Conservation (phyloP, 2,888 invertebrate species). For the Scaptomyza tumidula region DNA sequence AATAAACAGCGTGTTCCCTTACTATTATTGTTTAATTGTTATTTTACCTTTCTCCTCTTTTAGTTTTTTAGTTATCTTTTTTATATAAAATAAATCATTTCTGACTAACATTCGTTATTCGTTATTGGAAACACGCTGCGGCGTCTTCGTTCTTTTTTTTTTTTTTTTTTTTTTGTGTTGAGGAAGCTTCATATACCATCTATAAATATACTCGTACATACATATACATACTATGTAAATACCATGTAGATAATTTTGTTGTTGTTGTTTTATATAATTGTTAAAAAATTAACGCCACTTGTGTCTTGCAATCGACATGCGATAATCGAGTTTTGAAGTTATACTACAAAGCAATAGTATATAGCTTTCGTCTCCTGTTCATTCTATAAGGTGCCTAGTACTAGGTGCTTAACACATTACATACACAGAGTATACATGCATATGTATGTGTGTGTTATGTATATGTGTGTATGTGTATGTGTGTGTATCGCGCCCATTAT, state of each 20-base stretch:
- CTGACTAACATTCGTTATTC: constrained; percentile 44
- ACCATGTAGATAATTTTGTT: constrained; percentile 53
- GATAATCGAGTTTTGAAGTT: constrained; percentile 3
- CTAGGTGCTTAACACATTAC: constrained; percentile 55
- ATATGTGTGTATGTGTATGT: constrained; percentile 33
- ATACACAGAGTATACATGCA: constrained; percentile 16
- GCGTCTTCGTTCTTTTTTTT: constrained; percentile 5
- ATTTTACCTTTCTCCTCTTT: constrained; percentile 18
- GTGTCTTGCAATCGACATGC: constrained; percentile 45
- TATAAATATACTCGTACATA: constrained; percentile 73
- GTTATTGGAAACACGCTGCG: constrained; percentile 51
- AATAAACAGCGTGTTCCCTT: constrained; percentile 53
- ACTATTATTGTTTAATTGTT: constrained; percentile 31
- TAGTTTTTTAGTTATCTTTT: constrained; percentile 49
- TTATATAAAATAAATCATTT: constrained; percentile 77
- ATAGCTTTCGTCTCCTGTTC: neutral
- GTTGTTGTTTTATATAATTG: constrained; percentile 57
- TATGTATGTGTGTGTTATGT: constrained; percentile 3
- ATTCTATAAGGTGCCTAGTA: constrained; percentile 33
- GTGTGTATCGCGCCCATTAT: constrained; percentile 52
- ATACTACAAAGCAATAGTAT: constrained; percentile 15
- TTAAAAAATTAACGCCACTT: constrained; percentile 75
- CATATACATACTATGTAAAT: constrained; percentile 48
- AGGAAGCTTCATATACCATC: constrained; percentile 77
- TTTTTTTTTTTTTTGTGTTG: constrained; percentile 34